Conservation (phyloP, 2,888 invertebrate species). For the Ochlodes sylvanus region DNA sequence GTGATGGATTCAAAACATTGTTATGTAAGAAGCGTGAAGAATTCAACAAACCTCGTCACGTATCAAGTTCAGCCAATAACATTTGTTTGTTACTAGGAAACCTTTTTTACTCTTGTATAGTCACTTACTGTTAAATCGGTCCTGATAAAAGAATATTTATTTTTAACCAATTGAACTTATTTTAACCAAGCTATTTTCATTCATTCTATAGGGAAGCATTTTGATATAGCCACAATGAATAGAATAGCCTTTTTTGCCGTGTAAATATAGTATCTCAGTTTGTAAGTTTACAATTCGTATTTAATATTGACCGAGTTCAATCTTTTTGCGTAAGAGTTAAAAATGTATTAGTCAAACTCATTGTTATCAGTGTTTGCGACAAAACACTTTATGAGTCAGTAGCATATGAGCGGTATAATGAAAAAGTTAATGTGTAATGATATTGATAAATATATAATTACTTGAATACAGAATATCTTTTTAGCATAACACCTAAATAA, state of each 20-base stretch:
- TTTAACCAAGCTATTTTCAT: constrained; percentile 6
- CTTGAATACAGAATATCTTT: not conserved
- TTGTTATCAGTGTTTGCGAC: constrained; percentile 44
- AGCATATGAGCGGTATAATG: constrained; percentile 12
- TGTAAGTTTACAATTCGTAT: constrained; percentile 1
- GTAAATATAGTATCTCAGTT: not conserved
- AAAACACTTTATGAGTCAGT: constrained; percentile 43
- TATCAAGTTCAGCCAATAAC: constrained; percentile 32
- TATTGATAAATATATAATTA: constrained; percentile 13
- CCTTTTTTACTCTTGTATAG: constrained; percentile 3
- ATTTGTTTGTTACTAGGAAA: constrained; percentile 27
- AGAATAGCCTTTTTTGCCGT: not conserved
- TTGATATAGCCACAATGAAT: not conserved
- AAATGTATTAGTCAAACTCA: constrained; percentile 43
- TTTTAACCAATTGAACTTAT: constrained; percentile 11
- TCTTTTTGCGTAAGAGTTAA: constrained; percentile 43
- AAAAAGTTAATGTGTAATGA: constrained; percentile 11
- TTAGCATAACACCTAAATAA: not conserved
- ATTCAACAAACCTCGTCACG: constrained; percentile 28
- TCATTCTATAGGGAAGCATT: not conserved
- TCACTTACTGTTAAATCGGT: constrained; percentile 2
- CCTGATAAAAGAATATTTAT: constrained; percentile 9
- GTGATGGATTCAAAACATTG: constrained; percentile 21
- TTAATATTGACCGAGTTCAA: constrained; percentile 45
- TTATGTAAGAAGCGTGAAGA: constrained; percentile 33